Conservation (phyloP, 2,113 vertebrate species). For the Pagrus major region DNA sequence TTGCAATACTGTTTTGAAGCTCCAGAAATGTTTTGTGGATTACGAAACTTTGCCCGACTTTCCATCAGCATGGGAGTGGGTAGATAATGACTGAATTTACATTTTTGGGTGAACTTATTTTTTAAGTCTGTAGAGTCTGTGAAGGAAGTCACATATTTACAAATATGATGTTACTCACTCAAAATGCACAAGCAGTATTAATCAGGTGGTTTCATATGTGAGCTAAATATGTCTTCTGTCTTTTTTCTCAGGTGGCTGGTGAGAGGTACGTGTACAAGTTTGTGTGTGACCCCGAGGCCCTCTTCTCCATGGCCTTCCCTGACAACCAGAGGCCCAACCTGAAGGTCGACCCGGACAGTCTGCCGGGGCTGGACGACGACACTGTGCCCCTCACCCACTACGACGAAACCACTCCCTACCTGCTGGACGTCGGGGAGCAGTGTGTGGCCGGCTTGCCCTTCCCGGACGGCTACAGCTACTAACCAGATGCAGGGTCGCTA, state of each 20-base stretch:
- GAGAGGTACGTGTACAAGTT: conserved; percentile 98
- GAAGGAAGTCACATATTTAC: not conserved
- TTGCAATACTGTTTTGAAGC: too few relatives aligned
- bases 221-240: not conserved
- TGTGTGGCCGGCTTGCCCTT: conserved; percentile 88
- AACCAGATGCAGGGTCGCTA: conserved; percentile 36
- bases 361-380: conserved; percentile 88
- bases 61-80: too few relatives aligned
- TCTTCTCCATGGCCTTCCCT: conserved; percentile 98
- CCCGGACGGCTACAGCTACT: conserved; percentile 92
- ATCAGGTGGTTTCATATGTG: not conserved
- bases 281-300: conserved; percentile 95
- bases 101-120: too few relatives aligned
- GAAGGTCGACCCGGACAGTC: conserved; percentile 89
- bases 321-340: conserved; percentile 96
- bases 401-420: conserved; percentile 88
- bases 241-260: conserved; percentile 88
- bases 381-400: conserved; percentile 94
- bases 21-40: too few relatives aligned
- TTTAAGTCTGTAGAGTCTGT: too few relatives aligned
- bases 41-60: too few relatives aligned
- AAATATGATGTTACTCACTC: not conserved
- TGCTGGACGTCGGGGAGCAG: conserved; percentile 90
- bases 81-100: too few relatives aligned
- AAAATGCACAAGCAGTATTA: not conserved